Percentiles rank a stretch among this genome's conserved stretches.
Conservation (phyloP, 2,113 vertebrate species). For the Rallus limicola region DNA sequence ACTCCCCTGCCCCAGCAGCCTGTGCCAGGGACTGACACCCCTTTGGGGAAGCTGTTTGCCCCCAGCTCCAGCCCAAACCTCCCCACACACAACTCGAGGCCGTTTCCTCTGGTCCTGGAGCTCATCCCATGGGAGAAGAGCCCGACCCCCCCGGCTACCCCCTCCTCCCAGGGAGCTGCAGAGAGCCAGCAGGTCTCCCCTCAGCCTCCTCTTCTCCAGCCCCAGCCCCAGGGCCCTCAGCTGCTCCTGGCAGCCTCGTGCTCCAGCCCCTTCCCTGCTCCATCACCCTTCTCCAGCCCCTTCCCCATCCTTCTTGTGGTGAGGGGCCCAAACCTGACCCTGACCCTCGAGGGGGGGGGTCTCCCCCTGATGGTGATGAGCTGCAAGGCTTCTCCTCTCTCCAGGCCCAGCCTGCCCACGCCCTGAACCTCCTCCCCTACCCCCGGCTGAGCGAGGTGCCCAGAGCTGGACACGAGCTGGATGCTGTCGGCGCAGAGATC, state of each 20-base stretch:
- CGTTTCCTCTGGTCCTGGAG: fast-evolving
- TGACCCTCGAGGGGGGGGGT: too few species aligned
- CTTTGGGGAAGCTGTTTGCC: too few species aligned
- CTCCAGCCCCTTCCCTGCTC: not conserved
- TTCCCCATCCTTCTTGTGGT: too few species aligned
- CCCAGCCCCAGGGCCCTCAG: not conserved
- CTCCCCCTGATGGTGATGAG: too few species aligned
- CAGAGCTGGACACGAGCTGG: not conserved
- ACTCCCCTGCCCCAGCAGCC: not conserved
- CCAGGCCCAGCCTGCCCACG: not conserved
- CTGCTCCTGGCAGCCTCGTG: too few species aligned
- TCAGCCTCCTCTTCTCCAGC: not conserved
- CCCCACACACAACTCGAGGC: fast-evolving
- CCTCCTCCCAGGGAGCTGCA: not conserved
- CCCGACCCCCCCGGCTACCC: fast-evolving
- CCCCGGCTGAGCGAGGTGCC: conserved; percentile 32
- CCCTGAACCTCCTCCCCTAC: not conserved
- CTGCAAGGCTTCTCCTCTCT: not conserved
- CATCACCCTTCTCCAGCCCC: not conserved
- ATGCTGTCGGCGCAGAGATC: not conserved
- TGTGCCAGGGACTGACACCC: too few species aligned
- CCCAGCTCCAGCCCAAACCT: fast-evolving
- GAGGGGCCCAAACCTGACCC: too few species aligned
- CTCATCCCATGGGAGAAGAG: not conserved
- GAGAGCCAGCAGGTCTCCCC: not conserved